Evolutionary conservation across 2,113 vertebrate species (phyloP).

Genomic region (Thamnophis sirtalis): DNA sequence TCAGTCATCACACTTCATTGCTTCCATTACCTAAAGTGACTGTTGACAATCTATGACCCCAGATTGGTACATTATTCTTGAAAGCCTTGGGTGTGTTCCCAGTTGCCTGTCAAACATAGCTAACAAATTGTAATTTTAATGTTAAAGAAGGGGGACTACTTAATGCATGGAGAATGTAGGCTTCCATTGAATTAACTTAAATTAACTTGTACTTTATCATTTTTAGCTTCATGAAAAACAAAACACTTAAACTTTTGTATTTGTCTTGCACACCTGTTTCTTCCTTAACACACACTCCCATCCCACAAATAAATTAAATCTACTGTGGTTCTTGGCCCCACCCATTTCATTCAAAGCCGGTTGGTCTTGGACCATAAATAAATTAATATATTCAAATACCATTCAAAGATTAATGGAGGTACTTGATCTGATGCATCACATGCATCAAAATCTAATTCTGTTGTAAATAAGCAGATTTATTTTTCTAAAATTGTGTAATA

Average conservation of each 20-base stretch:
- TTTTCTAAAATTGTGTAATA: background rate
- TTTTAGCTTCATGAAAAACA: background rate
- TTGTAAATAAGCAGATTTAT: background rate
- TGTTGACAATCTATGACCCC: background rate
- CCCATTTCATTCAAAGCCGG: background rate
- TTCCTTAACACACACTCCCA: background rate
- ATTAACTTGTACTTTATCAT: background rate
- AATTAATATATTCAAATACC: background rate
- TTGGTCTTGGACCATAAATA: background rate
- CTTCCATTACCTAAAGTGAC: constrained; percentile 4
- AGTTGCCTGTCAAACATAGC: background rate
- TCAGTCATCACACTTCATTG: constrained; percentile 13
- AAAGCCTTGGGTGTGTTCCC: background rate
- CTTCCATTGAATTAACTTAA: background rate
- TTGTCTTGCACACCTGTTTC: background rate
- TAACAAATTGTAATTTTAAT: background rate
- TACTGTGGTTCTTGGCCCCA: background rate
- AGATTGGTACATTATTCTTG: background rate
- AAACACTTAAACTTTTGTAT: background rate
- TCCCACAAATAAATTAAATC: background rate
- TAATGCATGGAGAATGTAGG: background rate
- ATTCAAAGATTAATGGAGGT: background rate
- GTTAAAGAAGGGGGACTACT: background rate
- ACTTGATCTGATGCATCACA: background rate
- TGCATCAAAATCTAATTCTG: background rate